Conservation (phyloP, 1,140 invertebrate species). For the Cepaea nemoralis region DNA sequence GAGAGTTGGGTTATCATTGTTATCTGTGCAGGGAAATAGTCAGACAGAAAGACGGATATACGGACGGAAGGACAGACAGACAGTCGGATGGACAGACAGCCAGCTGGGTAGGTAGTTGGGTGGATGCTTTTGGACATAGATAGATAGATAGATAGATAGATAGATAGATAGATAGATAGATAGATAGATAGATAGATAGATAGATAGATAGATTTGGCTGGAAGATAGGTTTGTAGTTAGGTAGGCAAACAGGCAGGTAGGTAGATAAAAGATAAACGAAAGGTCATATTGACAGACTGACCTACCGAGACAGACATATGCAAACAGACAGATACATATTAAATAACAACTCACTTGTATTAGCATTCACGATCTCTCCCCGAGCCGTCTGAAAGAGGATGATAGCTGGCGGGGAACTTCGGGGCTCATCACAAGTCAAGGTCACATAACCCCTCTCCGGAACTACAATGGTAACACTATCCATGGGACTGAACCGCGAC, state of each 20-base stretch:
- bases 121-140: not conserved
- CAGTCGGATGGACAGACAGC: not conserved
- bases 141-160: not conserved
- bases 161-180: not conserved
- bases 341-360: not conserved
- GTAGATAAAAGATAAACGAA: slow-evolving; percentile 5
- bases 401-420: not conserved
- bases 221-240: not conserved
- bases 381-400: not conserved
- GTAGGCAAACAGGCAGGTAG: not conserved
- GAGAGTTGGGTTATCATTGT: no score
- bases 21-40: no score
- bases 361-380: not conserved
- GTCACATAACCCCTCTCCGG: slow-evolving; percentile 14
- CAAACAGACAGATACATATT: not conserved
- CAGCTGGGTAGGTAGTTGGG: not conserved
- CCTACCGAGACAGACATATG: not conserved
- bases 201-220: not conserved
- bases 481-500: not conserved
- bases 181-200: not conserved
- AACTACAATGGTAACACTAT: not conserved
- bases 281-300: not conserved
- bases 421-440: slow-evolving; percentile 3
- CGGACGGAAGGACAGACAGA: not conserved
- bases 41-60: not conserved